phyloP scores from a whole-genome alignment of 2,888 invertebrate genomes.

The Amblyteles armatorius region DNA sequence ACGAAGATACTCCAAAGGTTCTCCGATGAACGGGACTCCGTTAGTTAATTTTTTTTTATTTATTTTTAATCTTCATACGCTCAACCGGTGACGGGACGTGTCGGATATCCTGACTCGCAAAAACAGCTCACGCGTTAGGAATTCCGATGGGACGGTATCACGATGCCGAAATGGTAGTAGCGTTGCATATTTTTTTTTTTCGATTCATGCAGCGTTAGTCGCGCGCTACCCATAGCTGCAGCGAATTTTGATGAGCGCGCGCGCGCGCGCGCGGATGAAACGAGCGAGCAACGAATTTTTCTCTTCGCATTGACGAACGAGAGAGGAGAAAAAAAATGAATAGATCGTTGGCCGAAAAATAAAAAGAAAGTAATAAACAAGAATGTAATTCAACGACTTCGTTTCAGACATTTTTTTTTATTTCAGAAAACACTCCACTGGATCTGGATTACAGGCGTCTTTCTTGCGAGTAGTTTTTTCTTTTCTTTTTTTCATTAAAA shows the following conservation, averaged over 20 bases:
- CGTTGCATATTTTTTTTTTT: conserved; percentile 29
- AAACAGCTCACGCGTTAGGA: conserved; percentile 15
- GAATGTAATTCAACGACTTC: conserved; percentile 56
- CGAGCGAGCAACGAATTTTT: conserved; percentile 34
- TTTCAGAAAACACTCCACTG: conserved; percentile 60
- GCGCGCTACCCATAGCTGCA: conserved; percentile 71
- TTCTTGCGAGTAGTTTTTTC: conserved; percentile 40
- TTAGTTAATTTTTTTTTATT: background rate
- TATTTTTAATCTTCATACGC: background rate
- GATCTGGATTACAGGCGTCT: conserved; percentile 63
- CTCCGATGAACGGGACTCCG: conserved; percentile 4
- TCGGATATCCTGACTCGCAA: conserved; percentile 53
- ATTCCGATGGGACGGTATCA: conserved; percentile 29
- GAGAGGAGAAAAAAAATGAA: conserved; percentile 17
- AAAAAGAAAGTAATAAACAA: conserved; percentile 42
- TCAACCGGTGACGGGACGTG: conserved; percentile 21
- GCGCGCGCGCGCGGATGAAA: conserved; percentile 62
- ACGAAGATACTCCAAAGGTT: conserved; percentile 11
- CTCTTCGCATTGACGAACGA: conserved; percentile 36
- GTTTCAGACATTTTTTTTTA: conserved; percentile 66
- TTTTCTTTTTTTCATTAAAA: conserved; percentile 24
- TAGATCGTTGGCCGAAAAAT: conserved; percentile 38
- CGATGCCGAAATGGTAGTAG: conserved; percentile 35
- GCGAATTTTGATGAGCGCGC: conserved; percentile 74
- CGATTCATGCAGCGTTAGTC: conserved; percentile 82